Evolutionary conservation across 1,140 invertebrate species (phyloP).

Genomic region (Drosophila insularis): DNA sequence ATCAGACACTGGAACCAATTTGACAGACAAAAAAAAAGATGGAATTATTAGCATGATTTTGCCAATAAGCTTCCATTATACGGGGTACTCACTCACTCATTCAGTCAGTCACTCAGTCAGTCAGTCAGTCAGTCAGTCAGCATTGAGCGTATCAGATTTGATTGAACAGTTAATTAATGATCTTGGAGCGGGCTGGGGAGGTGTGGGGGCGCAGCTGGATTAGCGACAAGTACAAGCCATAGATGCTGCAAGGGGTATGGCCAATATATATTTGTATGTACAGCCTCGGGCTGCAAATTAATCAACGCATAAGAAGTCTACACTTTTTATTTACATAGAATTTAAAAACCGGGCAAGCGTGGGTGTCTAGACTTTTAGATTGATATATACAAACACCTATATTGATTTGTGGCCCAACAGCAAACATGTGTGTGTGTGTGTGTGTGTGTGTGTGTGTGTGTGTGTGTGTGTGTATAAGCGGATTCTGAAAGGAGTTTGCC

Average conservation of each 20-base stretch:
- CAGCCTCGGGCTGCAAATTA: conserved; percentile 62
- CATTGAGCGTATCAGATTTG: conserved; percentile 66
- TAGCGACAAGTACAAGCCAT: conserved; percentile 65
- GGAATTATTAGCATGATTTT: conserved; percentile 47
- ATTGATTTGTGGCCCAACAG: conserved; percentile 9
- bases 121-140: conserved; percentile 12
- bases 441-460: not conserved
- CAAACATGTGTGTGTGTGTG: not conserved
- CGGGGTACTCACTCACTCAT: not conserved
- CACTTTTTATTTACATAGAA: not conserved
- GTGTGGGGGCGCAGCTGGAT: not conserved
- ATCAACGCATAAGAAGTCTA: conserved; percentile 57
- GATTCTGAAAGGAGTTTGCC: conserved; percentile 57
- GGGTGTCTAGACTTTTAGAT: conserved; percentile 62
- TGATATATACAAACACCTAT: conserved; percentile 23
- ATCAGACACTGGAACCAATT: conserved; percentile 52
- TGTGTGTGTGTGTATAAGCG: conserved; percentile 11
- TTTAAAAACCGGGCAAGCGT: conserved; percentile 25
- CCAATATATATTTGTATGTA: conserved; percentile 17
- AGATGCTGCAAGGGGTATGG: conserved; percentile 42
- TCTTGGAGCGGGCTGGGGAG: conserved; percentile 33
- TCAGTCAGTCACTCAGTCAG: conserved; percentile 24
- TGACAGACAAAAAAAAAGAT: conserved; percentile 29
- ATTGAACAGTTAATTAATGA: conserved; percentile 78
- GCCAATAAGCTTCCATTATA: conserved; percentile 20